Conservation (phyloP, 2,888 invertebrate species). For the Cylloceria caligata region DNA sequence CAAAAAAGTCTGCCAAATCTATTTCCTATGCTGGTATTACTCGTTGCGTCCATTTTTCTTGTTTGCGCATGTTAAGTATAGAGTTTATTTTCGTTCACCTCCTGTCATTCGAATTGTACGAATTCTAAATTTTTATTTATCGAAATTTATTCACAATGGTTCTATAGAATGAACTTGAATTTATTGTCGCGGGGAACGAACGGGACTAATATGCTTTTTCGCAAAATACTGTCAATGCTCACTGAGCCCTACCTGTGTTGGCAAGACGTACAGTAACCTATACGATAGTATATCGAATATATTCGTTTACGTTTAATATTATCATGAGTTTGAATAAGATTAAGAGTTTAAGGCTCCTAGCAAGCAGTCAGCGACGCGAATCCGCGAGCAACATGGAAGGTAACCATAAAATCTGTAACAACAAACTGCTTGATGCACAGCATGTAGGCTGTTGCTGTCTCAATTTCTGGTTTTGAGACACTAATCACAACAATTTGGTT, state of each 20-base stretch:
- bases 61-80: conserved; percentile 20
- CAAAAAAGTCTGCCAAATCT: too few species aligned
- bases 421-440: background rate
- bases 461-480: background rate
- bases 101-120: conserved; percentile 30
- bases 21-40: too few species aligned
- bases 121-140: background rate
- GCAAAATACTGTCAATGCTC: conserved; percentile 43
- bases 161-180: background rate
- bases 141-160: conserved; percentile 7
- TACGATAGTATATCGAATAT: conserved; percentile 12
- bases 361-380: conserved; percentile 15
- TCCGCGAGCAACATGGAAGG: conserved; percentile 48
- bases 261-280: conserved; percentile 22
- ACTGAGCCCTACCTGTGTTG: conserved; percentile 32
- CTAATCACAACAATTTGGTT: background rate
- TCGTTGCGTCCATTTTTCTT: too few species aligned
- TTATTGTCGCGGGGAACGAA: background rate
- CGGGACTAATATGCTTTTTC: conserved; percentile 8
- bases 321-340: conserved; percentile 61
- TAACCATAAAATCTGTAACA: conserved; percentile 8
- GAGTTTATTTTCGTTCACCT: background rate
- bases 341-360: conserved; percentile 47
- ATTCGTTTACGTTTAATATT: background rate
- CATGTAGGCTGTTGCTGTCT: background rate